Conservation (phyloP, 2,888 invertebrate species). For the Mesoligia furuncula region DNA sequence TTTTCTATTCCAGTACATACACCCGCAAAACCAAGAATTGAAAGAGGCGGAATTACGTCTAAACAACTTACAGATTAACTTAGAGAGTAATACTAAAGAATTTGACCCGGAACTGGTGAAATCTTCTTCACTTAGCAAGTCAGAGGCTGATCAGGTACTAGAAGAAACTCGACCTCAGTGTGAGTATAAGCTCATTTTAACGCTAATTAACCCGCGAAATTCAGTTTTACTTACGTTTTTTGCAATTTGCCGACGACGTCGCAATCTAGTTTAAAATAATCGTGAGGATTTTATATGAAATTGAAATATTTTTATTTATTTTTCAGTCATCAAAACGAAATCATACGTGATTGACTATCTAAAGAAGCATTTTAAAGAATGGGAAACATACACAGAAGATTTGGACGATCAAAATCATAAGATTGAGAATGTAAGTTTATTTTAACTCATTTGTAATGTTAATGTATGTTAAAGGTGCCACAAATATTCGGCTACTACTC, state of each 20-base stretch:
- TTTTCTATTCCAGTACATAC: slow-evolving; percentile 41
- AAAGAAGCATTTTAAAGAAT: slow-evolving; percentile 72
- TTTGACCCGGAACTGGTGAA: slow-evolving; percentile 41
- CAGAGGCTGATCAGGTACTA: slow-evolving; percentile 4
- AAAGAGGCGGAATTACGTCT: slow-evolving; percentile 53
- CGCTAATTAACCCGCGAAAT: no score
- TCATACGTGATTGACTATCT: slow-evolving; percentile 72
- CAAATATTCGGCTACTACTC: not conserved
- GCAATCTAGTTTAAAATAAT: no score
- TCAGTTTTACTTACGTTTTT: no score
- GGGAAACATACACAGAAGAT: slow-evolving; percentile 62
- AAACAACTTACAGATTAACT: slow-evolving; percentile 10
- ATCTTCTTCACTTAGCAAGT: slow-evolving; percentile 5
- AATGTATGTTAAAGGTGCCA: not conserved
- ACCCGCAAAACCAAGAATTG: slow-evolving; percentile 41
- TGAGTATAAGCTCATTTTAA: slow-evolving; percentile 47
- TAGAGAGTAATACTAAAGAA: slow-evolving; percentile 29
- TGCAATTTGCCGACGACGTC: no score
- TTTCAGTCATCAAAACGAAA: slow-evolving; percentile 72
- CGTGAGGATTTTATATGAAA: no score
- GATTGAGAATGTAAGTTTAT: slow-evolving; percentile 50
- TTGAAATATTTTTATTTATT: not conserved
- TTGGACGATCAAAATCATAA: not conserved
- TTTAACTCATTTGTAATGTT: not conserved
- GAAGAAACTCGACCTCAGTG: slow-evolving; percentile 49